phyloP scores from a whole-genome alignment of 1,140 invertebrate species.

The Diorhabda sublineata region DNA sequence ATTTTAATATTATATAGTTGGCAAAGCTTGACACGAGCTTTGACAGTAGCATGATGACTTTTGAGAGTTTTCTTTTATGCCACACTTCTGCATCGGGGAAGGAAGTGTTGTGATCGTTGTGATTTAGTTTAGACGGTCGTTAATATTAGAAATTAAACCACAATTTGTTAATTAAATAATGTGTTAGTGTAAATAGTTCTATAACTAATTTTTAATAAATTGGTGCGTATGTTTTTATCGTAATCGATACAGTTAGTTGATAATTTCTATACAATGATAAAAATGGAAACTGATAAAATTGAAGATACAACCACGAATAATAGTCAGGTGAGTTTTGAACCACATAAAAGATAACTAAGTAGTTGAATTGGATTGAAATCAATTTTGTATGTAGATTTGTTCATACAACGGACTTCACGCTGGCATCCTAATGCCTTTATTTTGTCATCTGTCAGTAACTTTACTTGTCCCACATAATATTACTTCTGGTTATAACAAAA shows the following conservation, averaged over 20 bases:
- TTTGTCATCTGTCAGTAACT: constrained; percentile 20
- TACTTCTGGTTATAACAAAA: too few relatives aligned
- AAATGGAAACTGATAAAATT: constrained; percentile 65
- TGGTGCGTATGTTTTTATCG: constrained; percentile 16
- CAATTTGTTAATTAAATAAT: constrained; percentile 24
- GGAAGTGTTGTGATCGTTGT: constrained; percentile 20
- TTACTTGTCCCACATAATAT: background rate
- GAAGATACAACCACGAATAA: constrained; percentile 55
- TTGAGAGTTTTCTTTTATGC: constrained; percentile 14
- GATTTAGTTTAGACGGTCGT: constrained; percentile 6
- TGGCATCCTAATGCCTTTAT: constrained; percentile 3
- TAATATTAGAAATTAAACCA: constrained; percentile 9
- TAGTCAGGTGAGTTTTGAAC: constrained; percentile 51
- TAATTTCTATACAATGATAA: constrained; percentile 46
- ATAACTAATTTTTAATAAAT: constrained; percentile 14
- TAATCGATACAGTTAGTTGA: constrained; percentile 15
- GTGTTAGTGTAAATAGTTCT: constrained; percentile 28
- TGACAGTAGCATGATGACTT: constrained; percentile 19
- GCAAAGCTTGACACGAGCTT: constrained; percentile 15
- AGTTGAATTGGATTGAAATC: background rate
- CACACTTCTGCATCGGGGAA: constrained; percentile 23
- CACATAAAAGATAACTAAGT: too few relatives aligned
- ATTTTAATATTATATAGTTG: constrained; percentile 11
- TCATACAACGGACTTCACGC: constrained; percentile 4
- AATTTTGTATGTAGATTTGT: background rate